These are phyloP conservation scores for Theristus sp. DNA, from an alignment of 2,888 invertebrate genomes.

Conservation along the genomic window DNA sequence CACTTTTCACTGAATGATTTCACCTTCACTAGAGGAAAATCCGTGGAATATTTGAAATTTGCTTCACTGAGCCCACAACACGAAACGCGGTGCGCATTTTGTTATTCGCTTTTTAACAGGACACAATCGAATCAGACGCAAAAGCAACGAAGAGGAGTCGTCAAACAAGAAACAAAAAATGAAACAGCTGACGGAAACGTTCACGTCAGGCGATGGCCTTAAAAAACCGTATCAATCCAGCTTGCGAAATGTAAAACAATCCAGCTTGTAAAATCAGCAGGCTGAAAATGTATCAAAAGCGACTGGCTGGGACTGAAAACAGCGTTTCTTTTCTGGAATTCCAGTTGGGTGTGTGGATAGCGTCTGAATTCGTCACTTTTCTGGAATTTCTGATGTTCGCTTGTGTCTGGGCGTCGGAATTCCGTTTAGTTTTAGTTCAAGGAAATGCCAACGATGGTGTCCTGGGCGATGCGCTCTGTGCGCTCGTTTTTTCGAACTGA, in stretches of 20 bases:
- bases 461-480: conserved; percentile 78
- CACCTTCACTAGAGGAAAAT: too few relatives aligned
- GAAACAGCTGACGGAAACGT: conserved; percentile 47
- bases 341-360: too few relatives aligned
- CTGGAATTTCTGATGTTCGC: neutral
- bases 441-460: conserved; percentile 74
- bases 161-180: conserved; percentile 14
- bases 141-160: conserved; percentile 29
- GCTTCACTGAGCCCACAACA: too few relatives aligned
- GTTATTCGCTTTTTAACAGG: too few relatives aligned
- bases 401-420: neutral
- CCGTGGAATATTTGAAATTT: too few relatives aligned
- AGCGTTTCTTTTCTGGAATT: too few relatives aligned
- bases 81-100: too few relatives aligned
- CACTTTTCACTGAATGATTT: too few relatives aligned
- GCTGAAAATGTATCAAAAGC: conserved; percentile 49
- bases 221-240: too few relatives aligned
- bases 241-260: too few relatives aligned
- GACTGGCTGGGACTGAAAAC: too few relatives aligned
- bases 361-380: neutral
- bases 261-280: conserved; percentile 75
- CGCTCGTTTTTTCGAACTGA: conserved; percentile 66
- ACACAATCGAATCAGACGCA: conserved; percentile 19
- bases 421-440: conserved; percentile 31
- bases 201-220: conserved; percentile 78